A percentile compares a stretch with the other conserved stretches of the same genome.
Conservation (phyloP, 2,888 invertebrate species). For the Cataglyphis cursor region DNA sequence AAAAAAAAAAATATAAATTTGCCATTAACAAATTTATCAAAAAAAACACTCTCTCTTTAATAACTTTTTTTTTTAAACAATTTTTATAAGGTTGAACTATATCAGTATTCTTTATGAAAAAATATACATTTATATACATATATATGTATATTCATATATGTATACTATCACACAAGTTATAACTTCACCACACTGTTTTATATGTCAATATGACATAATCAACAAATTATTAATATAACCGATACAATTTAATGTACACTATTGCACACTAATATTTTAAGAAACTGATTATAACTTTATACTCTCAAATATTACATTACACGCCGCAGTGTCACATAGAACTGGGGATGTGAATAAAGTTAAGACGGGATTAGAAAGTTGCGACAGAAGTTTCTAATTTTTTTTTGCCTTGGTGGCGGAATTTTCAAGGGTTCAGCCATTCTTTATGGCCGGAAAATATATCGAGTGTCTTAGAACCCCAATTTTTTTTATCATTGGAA, state of each 20-base stretch:
- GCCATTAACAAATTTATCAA: neutral
- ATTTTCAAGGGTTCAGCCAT: slow-evolving; percentile 41
- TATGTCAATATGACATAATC: neutral
- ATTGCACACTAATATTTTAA: too few relatives aligned
- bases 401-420: slow-evolving; percentile 59
- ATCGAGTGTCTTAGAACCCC: slow-evolving; percentile 19
- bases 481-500: slow-evolving; percentile 76
- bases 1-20: neutral
- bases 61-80: neutral
- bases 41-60: neutral
- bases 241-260: neutral
- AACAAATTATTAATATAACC: neutral
- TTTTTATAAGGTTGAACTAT: neutral
- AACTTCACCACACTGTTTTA: neutral
- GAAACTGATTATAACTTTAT: neutral
- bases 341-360: slow-evolving; percentile 63
- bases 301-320: neutral
- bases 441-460: neutral
- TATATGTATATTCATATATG: too few relatives aligned
- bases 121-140: neutral
- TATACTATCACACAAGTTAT: neutral
- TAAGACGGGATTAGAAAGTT: slow-evolving; percentile 72
- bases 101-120: neutral
- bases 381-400: slow-evolving; percentile 71
- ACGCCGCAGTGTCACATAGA: slow-evolving; percentile 5